phyloP scores from a whole-genome alignment of 2,113 vertebrate genomes.

The Proterorhinus semilunaris region DNA sequence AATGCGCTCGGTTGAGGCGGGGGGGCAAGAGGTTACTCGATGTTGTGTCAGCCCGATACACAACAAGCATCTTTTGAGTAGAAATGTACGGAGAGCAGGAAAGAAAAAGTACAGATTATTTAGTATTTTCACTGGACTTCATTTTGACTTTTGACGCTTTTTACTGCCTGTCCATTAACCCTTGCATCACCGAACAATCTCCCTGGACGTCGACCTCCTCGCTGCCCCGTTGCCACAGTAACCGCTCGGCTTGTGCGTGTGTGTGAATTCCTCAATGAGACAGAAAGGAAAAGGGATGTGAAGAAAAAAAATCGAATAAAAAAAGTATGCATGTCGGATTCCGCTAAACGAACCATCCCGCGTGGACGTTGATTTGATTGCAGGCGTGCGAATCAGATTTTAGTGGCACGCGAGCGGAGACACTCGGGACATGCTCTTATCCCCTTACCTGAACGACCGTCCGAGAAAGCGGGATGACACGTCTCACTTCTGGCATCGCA shows the following conservation, averaged over 20 bases:
- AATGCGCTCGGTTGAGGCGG: too few relatives aligned
- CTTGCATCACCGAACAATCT: background rate
- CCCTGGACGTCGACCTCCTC: background rate
- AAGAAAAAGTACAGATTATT: too few relatives aligned
- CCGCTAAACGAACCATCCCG: background rate
- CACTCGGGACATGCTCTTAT: conserved; percentile 23
- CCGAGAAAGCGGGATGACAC: conserved; percentile 59
- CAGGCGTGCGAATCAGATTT: background rate
- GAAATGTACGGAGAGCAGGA: too few relatives aligned
- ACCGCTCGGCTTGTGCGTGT: conserved; percentile 11
- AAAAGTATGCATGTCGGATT: conserved; percentile 2
- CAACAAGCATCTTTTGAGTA: too few relatives aligned
- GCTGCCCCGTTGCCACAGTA: background rate
- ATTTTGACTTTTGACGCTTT: too few relatives aligned
- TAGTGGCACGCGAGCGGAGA: background rate
- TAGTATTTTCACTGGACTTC: too few relatives aligned
- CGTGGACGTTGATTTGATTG: background rate
- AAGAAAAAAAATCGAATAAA: too few relatives aligned
- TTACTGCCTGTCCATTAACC: background rate
- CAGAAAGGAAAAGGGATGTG: background rate
- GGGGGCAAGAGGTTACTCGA: too few relatives aligned
- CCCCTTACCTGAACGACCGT: conserved; percentile 72
- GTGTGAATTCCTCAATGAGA: conserved; percentile 5
- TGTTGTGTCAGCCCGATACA: too few relatives aligned
- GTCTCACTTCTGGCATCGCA: conserved; percentile 75